phyloP scores from a whole-genome alignment of 2,113 vertebrate genomes.

The Lichenostomus cassidix region DNA sequence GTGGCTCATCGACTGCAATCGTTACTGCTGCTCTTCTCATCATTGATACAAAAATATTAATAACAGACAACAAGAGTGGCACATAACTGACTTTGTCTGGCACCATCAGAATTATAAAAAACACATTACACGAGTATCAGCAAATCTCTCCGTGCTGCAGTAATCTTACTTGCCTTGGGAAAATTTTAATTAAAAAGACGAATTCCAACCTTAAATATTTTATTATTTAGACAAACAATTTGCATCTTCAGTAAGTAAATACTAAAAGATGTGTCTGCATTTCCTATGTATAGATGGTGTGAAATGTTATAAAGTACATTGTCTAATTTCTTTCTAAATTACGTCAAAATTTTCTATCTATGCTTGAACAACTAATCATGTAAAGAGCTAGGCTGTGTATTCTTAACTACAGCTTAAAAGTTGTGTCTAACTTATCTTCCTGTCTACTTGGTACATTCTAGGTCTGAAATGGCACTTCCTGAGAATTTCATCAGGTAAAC shows the following conservation, averaged over 20 bases:
- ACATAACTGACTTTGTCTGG: constrained; percentile 70
- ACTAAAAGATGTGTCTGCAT: neutral
- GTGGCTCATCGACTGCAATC: constrained; percentile 57
- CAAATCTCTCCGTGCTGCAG: neutral
- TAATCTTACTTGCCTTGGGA: constrained; percentile 51
- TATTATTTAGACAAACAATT: constrained; percentile 40
- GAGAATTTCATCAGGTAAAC: neutral
- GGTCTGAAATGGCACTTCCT: neutral
- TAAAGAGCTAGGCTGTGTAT: neutral
- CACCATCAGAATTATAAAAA: constrained; percentile 58
- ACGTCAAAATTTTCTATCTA: neutral
- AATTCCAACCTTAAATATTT: constrained; percentile 53
- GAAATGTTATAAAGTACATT: neutral
- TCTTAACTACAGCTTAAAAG: neutral
- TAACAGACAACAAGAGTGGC: constrained; percentile 66
- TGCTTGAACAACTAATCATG: neutral
- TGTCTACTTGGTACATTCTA: neutral
- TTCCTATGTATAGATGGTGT: neutral
- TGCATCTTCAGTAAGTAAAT: constrained; percentile 9
- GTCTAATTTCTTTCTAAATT: neutral
- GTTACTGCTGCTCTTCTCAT: constrained; percentile 53
- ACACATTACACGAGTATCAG: neutral
- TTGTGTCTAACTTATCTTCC: neutral
- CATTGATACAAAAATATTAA: constrained; percentile 67
- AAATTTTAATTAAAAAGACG: constrained; percentile 60